Evolutionary conservation across 2,888 invertebrate species (phyloP), one percentile per base, ranked within the genome.

Genomic region (Limenitis camilla): DNA sequence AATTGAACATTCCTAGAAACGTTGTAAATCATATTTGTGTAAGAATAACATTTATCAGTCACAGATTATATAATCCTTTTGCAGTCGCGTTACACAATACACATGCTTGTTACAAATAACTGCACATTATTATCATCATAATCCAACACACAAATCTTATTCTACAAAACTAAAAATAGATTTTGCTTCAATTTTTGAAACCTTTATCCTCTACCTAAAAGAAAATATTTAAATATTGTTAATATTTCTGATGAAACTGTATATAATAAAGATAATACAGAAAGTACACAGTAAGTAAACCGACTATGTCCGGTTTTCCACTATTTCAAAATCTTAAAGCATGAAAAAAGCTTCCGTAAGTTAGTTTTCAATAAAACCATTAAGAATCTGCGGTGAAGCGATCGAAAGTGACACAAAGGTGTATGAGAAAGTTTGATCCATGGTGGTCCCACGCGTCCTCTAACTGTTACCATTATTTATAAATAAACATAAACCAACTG

Each of bases 11-110:
- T 81, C 78, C 63, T 50, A 66, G 80, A 79, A 81, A 59, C 58
- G 62, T 66, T 67, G 71, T 74, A 78, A 76, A 78, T 80, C 79
- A 81, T 81, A 81, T 78, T 81, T 79, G 72, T 77, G 69, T 76
- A 71, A 70, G 71, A 71, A 69, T 65, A 61, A 51, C 49, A 49
- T 73, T 63, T 74, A 74, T 75, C 68, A 66, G 40, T 33, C 29
- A 48, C 30, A 52, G 51, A 59, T 59, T 53, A 57, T 54, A 47
- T 50, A 42, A 54, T 58, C 54, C 57, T 49, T 56, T 63, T 63
- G 52, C 66, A 63, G 69, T 64, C 62, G 64, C 56, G 62, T 67
- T 58, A 73, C 71, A 79, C 73, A 78, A 76, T 72, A 62, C 63
- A 53, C 61, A 59, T 61, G 58, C 68, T 67, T 65, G 61, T 66